These are phyloP conservation scores for Tolypeutes matacus DNA, from an alignment of 2,797 vertebrate genomes.

Conservation along the genomic window DNA sequence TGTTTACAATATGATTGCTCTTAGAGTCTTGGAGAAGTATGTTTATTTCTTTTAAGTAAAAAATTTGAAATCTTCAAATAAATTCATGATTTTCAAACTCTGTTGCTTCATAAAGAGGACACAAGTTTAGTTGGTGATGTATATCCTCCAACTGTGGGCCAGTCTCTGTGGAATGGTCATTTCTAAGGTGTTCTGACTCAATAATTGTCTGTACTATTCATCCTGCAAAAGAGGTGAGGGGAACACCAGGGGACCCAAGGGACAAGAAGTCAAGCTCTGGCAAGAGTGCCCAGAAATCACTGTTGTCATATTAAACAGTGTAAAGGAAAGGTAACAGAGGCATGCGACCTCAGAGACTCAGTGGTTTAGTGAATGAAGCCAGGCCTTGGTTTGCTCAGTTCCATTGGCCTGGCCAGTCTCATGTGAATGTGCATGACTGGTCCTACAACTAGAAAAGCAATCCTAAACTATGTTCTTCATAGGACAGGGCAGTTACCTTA, in stretches of 20 bases:
- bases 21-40: conserved; percentile 17
- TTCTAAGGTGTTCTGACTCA: not conserved
- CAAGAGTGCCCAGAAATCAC: not conserved
- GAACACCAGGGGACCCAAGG: not conserved
- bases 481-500: not conserved
- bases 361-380: not conserved
- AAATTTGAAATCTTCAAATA: conserved; percentile 55
- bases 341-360: not conserved
- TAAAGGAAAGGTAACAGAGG: not conserved
- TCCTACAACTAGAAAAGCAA: not conserved
- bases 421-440: not conserved
- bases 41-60: conserved; percentile 40
- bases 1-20: not conserved
- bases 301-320: not conserved
- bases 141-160: not conserved
- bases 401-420: not conserved
- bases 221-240: not conserved
- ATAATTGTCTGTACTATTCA: not conserved
- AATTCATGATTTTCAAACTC: conserved; percentile 6
- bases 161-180: not conserved
- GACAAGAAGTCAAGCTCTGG: conserved; percentile 25
- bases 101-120: conserved; percentile 18
- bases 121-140: not conserved
- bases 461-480: conserved; percentile 16
- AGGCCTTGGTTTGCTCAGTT: not conserved